Percentiles rank a stretch among this genome's conserved stretches.
phyloP scores from a whole-genome alignment of 2,888 invertebrate species.

The Drosophila antonietae region DNA sequence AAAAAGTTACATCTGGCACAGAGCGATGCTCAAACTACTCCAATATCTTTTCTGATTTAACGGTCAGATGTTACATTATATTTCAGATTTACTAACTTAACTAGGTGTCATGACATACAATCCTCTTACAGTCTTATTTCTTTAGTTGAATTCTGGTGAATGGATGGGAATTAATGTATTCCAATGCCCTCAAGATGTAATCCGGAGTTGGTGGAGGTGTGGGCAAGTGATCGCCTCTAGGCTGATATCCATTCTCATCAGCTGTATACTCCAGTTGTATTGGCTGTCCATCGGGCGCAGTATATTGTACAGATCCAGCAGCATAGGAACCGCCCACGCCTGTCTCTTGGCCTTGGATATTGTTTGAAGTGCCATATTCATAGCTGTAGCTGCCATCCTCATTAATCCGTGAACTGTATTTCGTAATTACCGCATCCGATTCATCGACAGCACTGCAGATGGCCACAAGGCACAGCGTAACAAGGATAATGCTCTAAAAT shows the following conservation, averaged over 20 bases:
- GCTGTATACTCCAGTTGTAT: conserved; percentile 80
- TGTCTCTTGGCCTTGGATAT: conserved; percentile 86
- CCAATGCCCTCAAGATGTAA: conserved; percentile 76
- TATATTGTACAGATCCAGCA: conserved; percentile 69
- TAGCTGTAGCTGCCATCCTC: conserved; percentile 85
- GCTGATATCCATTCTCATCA: conserved; percentile 82
- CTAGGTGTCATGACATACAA: conserved; percentile 8
- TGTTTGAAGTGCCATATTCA: conserved; percentile 86
- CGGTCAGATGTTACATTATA: conserved; percentile 10
- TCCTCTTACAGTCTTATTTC: conserved; percentile 41
- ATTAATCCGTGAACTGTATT: conserved; percentile 66
- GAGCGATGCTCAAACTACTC: not conserved
- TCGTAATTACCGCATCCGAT: conserved; percentile 64
- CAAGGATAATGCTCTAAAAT: conserved; percentile 50
- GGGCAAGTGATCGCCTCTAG: conserved; percentile 81
- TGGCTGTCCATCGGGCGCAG: conserved; percentile 80
- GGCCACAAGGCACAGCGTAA: conserved; percentile 50
- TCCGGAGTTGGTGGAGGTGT: conserved; percentile 83
- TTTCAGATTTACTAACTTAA: conserved; percentile 50
- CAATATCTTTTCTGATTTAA: not conserved
- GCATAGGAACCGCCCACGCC: conserved; percentile 86
- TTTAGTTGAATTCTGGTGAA: conserved; percentile 61
- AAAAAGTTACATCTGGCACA: not conserved
- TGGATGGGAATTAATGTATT: conserved; percentile 80
- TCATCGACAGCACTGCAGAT: conserved; percentile 62